phyloP scores from a whole-genome alignment of 1,140 invertebrate genomes.

The Euwallacea fornicatus region DNA sequence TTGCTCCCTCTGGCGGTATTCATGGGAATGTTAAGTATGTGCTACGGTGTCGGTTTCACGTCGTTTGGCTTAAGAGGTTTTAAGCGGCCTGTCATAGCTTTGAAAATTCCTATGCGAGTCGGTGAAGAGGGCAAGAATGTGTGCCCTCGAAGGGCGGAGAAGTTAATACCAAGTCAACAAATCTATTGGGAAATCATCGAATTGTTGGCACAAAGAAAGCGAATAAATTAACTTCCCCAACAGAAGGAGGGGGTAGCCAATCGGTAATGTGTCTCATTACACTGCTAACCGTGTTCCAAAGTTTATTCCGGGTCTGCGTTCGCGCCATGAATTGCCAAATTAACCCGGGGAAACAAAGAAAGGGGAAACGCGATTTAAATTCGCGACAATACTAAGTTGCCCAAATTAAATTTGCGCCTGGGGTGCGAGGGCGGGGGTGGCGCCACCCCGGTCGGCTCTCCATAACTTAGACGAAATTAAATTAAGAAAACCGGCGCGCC shows the following conservation, averaged over 20 bases:
- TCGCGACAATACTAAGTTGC: conserved; percentile 48
- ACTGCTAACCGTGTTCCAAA: conserved; percentile 17
- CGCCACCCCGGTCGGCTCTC: conserved; percentile 27
- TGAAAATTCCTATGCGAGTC: background rate
- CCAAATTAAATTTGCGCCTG: conserved; percentile 48
- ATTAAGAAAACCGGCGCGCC: conserved; percentile 46
- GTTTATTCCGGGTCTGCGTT: conserved; percentile 33
- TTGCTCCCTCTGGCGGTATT: background rate
- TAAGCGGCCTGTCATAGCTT: too few species aligned
- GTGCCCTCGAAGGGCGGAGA: background rate
- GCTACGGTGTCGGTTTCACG: background rate
- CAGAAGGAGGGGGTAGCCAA: background rate
- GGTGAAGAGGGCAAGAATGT: background rate
- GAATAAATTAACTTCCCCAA: background rate
- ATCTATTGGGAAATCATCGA: background rate
- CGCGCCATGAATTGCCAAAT: conserved; percentile 46
- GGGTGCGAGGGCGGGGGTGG: conserved; percentile 13
- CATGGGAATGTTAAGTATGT: background rate
- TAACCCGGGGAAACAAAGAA: conserved; percentile 37
- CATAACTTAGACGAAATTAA: conserved; percentile 49
- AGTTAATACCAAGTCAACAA: background rate
- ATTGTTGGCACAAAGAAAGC: background rate
- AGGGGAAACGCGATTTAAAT: conserved; percentile 44
- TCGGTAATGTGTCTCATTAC: conserved; percentile 27
- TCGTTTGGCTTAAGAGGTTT: background rate